Conservation (phyloP, 1,140 invertebrate species). For the Zaprionus ornatus region DNA sequence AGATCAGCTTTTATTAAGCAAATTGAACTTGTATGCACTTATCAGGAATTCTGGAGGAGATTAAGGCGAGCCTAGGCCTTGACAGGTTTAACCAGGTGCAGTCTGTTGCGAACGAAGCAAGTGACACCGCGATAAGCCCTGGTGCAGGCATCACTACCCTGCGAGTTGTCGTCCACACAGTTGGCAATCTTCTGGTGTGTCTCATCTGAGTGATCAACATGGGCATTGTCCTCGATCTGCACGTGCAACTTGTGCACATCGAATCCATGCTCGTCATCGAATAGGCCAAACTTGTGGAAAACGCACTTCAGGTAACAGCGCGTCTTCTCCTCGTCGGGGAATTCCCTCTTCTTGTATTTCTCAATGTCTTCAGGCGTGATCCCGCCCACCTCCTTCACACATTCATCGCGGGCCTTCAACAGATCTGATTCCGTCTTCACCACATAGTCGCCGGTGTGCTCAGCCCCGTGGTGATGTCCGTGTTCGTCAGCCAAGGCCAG, state of each 20-base stretch:
- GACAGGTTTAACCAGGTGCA: slow-evolving; percentile 69
- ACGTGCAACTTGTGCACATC: slow-evolving; percentile 76
- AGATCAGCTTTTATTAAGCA: neutral
- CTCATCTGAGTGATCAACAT: slow-evolving; percentile 65
- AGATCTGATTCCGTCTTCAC: slow-evolving; percentile 73
- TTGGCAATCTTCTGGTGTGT: slow-evolving; percentile 62
- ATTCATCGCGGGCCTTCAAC: slow-evolving; percentile 50
- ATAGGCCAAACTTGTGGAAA: slow-evolving; percentile 76
- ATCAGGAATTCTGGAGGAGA: slow-evolving; percentile 39
- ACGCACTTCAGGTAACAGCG: slow-evolving; percentile 76
- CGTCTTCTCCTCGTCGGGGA: slow-evolving; percentile 69
- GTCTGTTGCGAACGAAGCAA: slow-evolving; percentile 70
- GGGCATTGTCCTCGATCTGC: slow-evolving; percentile 50
- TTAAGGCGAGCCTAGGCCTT: slow-evolving; percentile 35
- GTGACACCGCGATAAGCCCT: slow-evolving; percentile 73
- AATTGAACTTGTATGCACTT: slow-evolving; percentile 26
- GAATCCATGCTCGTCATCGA: slow-evolving; percentile 70
- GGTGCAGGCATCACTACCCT: slow-evolving; percentile 64
- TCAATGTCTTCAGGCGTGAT: slow-evolving; percentile 59
- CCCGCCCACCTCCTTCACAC: slow-evolving; percentile 59
- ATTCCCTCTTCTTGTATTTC: slow-evolving; percentile 74
- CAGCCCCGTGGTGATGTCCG: slow-evolving; percentile 22
- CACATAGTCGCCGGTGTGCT: slow-evolving; percentile 47
- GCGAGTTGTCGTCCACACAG: slow-evolving; percentile 65
- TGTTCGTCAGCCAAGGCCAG: slow-evolving; percentile 39